A percentile compares a stretch with the other conserved stretches of the same genome.
Evolutionary conservation across 2,113 vertebrate genomes (phyloP).

Genomic region (Chloebia gouldiae): DNA sequence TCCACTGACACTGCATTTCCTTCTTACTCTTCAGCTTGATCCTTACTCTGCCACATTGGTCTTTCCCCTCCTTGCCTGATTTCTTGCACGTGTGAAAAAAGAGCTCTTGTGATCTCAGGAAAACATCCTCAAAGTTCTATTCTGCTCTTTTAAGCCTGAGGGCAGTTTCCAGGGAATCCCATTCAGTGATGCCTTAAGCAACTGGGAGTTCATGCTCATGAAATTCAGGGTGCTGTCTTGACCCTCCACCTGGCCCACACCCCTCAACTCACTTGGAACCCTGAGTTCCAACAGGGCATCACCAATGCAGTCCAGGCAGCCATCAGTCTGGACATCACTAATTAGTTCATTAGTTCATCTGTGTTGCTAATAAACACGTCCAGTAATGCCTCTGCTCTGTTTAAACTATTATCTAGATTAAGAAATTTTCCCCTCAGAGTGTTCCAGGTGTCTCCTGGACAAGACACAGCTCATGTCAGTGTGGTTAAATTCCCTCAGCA

Average conservation of each 20-base stretch:
- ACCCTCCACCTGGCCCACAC: neutral
- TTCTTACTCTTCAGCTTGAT: neutral
- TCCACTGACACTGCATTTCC: neutral
- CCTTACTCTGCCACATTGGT: neutral
- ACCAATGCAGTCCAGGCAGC: neutral
- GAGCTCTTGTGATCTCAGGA: neutral
- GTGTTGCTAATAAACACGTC: neutral
- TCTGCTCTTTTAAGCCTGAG: neutral
- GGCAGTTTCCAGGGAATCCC: neutral
- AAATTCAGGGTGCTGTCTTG: neutral
- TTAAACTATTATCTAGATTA: neutral
- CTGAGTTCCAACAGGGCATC: neutral
- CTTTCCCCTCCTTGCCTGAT: neutral
- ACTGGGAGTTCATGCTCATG: neutral
- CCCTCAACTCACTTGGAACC: neutral
- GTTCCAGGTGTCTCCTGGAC: neutral
- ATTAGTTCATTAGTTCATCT: neutral
- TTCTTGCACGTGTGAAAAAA: accelerated
- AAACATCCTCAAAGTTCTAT: neutral
- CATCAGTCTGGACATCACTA: neutral
- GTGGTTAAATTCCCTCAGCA: neutral
- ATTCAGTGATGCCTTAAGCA: neutral
- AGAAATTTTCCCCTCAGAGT: neutral
- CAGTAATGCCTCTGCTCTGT: neutral
- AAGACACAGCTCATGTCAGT: neutral